Percentiles rank a stretch among this genome's conserved stretches.
These are phyloP conservation scores for Chromoteleia sp. DNA, from an alignment of 2,888 invertebrate species.

Conservation along the genomic window DNA sequence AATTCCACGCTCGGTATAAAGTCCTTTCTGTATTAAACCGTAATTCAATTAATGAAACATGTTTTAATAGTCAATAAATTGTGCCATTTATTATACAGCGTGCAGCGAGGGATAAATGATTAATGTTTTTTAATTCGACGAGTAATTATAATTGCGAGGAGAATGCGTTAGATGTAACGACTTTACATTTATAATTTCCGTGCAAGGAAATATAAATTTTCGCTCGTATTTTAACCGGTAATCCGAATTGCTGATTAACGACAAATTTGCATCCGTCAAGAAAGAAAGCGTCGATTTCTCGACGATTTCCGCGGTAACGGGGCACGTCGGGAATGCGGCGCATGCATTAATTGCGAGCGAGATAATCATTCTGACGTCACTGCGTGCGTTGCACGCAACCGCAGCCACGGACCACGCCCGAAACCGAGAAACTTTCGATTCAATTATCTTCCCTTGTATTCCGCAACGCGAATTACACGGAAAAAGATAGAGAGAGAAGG, in stretches of 20 bases:
- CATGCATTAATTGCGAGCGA: slow-evolving; percentile 73
- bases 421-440: slow-evolving; percentile 68
- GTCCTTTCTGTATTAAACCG: too few relatives aligned
- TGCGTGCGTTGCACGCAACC: slow-evolving; percentile 64
- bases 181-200: not conserved
- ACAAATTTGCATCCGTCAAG: slow-evolving; percentile 39
- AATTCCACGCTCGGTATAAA: too few relatives aligned
- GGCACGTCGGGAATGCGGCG: slow-evolving; percentile 68
- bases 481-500: not conserved
- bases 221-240: not conserved
- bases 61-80: too few relatives aligned
- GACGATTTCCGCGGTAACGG: slow-evolving; percentile 54
- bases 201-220: slow-evolving; percentile 2
- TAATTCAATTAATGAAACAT: too few relatives aligned
- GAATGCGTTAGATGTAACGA: too few relatives aligned
- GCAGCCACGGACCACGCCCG: slow-evolving; percentile 60
- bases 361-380: slow-evolving; percentile 74
- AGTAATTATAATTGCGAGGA: too few relatives aligned
- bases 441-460: slow-evolving; percentile 70
- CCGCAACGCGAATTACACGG: slow-evolving; percentile 29
- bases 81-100: too few relatives aligned
- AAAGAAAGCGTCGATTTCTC: slow-evolving; percentile 46
- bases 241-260: slow-evolving; percentile 2
- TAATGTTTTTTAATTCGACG: too few relatives aligned
- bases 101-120: too few relatives aligned